Evolutionary conservation across 2,797 vertebrate genomes (phyloP).

Genomic region (Malacoraja senta): DNA sequence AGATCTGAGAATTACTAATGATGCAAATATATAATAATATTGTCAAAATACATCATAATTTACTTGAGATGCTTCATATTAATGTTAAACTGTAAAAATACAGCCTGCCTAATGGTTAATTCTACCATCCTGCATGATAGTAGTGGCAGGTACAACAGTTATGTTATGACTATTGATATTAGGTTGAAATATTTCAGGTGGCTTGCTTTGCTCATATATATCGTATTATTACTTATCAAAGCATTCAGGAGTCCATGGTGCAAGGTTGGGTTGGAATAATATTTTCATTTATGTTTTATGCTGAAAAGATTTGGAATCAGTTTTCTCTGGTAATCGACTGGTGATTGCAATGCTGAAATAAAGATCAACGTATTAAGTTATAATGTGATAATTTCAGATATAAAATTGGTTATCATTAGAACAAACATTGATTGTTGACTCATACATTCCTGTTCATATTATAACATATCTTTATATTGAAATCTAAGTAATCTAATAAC

Average conservation of each 20-base stretch:
- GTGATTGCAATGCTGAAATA: conserved; percentile 80
- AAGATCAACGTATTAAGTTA: neutral
- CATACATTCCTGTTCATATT: neutral
- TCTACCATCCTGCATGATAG: neutral
- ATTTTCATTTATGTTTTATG: conserved; percentile 66
- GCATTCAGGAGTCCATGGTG: conserved; percentile 82
- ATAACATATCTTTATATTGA: neutral
- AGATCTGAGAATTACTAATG: neutral
- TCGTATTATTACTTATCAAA: conserved; percentile 64
- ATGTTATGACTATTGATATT: neutral
- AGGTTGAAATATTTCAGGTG: conserved; percentile 47
- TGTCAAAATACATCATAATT: neutral
- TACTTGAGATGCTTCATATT: neutral
- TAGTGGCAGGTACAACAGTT: neutral
- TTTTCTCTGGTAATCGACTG: conserved; percentile 86
- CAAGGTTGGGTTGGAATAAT: conserved; percentile 60
- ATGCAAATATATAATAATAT: neutral
- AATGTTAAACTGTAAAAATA: neutral
- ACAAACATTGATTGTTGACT: neutral
- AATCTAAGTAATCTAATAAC: neutral
- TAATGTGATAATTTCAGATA: neutral
- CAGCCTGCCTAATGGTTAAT: neutral
- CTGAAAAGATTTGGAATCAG: conserved; percentile 65
- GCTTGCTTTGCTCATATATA: conserved; percentile 66
- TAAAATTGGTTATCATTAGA: neutral